These are phyloP conservation scores for Oscheius sp. DNA, from an alignment of 2,888 invertebrate genomes.

Conservation along the genomic window DNA sequence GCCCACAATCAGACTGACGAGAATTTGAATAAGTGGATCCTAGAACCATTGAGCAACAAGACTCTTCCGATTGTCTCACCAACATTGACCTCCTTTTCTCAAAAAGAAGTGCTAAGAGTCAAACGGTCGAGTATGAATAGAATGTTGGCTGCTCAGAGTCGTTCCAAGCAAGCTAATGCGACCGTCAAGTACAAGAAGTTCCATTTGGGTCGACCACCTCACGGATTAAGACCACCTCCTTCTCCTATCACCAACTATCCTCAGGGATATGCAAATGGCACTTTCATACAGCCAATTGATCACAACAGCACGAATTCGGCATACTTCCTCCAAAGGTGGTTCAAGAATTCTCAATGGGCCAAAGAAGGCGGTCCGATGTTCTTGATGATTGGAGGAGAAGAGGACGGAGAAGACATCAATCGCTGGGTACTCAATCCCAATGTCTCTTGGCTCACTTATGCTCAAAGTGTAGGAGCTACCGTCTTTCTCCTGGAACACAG, in stretches of 20 bases:
- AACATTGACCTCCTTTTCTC: neutral
- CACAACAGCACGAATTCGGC: conserved; percentile 52
- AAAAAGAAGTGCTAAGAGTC: neutral
- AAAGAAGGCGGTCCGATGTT: conserved; percentile 85
- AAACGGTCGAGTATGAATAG: conserved; percentile 37
- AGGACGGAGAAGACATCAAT: conserved; percentile 40
- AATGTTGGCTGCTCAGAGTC: neutral
- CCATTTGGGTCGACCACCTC: conserved; percentile 48
- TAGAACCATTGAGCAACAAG: conserved; percentile 40
- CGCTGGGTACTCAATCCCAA: conserved; percentile 51
- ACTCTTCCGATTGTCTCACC: conserved; percentile 1
- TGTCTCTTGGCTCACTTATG: conserved; percentile 46
- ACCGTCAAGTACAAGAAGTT: conserved; percentile 37
- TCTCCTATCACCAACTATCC: conserved; percentile 10
- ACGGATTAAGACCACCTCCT: conserved; percentile 45
- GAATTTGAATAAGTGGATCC: conserved; percentile 58
- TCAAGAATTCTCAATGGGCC: conserved; percentile 82
- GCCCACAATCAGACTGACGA: conserved; percentile 46
- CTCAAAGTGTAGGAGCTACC: conserved; percentile 79
- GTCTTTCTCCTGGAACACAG: conserved; percentile 91
- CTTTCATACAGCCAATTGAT: conserved; percentile 47
- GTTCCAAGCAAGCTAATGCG: neutral
- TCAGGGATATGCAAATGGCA: conserved; percentile 11
- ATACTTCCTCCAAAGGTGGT: conserved; percentile 50
- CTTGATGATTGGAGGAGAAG: conserved; percentile 93